Conservation (phyloP, 2,888 invertebrate species). For the Pyrrhosoma nymphula region DNA sequence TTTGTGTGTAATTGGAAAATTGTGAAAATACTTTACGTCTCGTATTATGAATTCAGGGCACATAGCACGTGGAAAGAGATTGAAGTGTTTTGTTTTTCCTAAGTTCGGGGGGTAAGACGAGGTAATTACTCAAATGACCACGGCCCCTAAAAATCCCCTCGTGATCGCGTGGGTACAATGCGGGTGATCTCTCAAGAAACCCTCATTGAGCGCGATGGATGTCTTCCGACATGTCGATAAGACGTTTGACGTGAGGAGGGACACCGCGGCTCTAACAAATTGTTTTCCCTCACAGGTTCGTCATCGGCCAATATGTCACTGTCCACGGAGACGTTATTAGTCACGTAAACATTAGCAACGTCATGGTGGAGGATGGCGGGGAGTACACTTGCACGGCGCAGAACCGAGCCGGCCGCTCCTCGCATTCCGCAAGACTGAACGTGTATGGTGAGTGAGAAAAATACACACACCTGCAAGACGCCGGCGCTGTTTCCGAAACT, state of each 20-base stretch:
- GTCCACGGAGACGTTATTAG: constrained; percentile 90
- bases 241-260: not conserved
- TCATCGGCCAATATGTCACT: constrained; percentile 88
- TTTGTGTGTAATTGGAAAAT: too few species aligned
- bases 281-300: constrained; percentile 80
- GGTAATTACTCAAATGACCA: too few species aligned
- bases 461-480: not conserved
- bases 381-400: constrained; percentile 88
- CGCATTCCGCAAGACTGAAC: constrained; percentile 88
- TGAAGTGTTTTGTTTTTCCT: too few species aligned
- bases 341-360: constrained; percentile 90
- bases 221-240: not conserved
- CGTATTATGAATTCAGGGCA: too few species aligned
- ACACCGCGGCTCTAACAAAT: not conserved
- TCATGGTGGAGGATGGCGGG: constrained; percentile 89
- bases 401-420: constrained; percentile 86
- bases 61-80: too few species aligned
- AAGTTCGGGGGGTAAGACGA: too few species aligned
- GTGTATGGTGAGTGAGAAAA: constrained; percentile 84
- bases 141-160: not conserved
- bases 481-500: not conserved
- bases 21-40: too few species aligned
- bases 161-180: not conserved
- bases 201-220: not conserved
- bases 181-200: not conserved